A percentile compares a stretch with the other conserved stretches of the same genome.
Conservation (phyloP, 1,140 invertebrate genomes). For the Melipona quadrifasciata region DNA sequence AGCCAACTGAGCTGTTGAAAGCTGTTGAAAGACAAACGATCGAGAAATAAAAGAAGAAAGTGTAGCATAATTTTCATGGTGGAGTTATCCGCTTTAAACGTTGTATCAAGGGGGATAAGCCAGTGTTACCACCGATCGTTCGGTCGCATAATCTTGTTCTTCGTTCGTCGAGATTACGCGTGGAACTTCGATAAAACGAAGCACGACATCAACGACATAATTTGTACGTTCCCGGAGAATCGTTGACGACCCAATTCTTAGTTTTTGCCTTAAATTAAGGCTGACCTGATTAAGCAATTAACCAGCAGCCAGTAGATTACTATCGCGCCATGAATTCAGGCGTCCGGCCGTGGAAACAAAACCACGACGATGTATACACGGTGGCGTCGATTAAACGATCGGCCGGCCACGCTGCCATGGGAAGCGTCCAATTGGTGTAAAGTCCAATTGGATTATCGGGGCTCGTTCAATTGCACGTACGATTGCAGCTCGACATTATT, state of each 20-base stretch:
- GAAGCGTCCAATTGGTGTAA: slow-evolving; percentile 43
- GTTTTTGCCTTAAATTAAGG: slow-evolving; percentile 46
- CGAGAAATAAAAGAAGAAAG: background rate
- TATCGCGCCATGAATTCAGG: slow-evolving; percentile 33
- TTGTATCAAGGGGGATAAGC: background rate
- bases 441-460: slow-evolving; percentile 54
- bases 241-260: slow-evolving; percentile 37
- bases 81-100: background rate
- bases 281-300: slow-evolving; percentile 62
- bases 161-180: slow-evolving; percentile 19
- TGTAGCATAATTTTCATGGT: background rate
- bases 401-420: background rate
- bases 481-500: slow-evolving; percentile 57
- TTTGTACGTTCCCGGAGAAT: slow-evolving; percentile 24
- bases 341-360: slow-evolving; percentile 19
- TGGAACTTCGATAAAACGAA: slow-evolving; percentile 15
- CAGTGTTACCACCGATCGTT: slow-evolving; percentile 25
- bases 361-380: slow-evolving; percentile 23
- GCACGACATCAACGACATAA: slow-evolving; percentile 22
- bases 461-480: slow-evolving; percentile 52
- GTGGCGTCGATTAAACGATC: slow-evolving; percentile 17
- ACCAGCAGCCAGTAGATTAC: slow-evolving; percentile 29
- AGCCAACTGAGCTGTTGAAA: background rate
- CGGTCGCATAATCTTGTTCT: slow-evolving; percentile 47
- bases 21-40: background rate